Percentiles rank a stretch among this genome's conserved stretches.
Evolutionary conservation across 2,888 invertebrate species (phyloP).

Genomic region (Phorcus lineatus): DNA sequence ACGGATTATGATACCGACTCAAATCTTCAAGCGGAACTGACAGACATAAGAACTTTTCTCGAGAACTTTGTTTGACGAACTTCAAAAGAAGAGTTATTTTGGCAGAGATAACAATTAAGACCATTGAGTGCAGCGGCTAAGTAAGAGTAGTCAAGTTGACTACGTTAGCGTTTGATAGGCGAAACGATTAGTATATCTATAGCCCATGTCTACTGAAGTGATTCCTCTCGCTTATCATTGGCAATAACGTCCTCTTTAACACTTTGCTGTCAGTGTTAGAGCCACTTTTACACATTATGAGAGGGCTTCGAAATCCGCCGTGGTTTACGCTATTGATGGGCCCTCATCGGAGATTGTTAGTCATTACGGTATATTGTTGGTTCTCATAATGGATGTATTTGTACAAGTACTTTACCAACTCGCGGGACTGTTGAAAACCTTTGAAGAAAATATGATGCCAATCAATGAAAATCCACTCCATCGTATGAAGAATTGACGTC

Average conservation of each 20-base stretch:
- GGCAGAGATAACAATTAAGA: constrained; percentile 3
- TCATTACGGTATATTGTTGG: constrained; percentile 8
- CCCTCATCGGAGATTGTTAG: not conserved
- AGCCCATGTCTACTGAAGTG: not conserved
- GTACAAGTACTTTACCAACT: not conserved
- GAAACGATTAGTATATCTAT: too few relatives aligned
- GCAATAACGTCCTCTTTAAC: not conserved
- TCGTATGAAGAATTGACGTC: too few relatives aligned
- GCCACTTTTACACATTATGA: constrained; percentile 13
- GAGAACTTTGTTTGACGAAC: not conserved
- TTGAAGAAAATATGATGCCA: too few relatives aligned
- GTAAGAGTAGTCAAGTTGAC: too few relatives aligned
- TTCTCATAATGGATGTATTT: not conserved
- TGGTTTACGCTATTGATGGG: not conserved
- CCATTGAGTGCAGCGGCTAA: too few relatives aligned
- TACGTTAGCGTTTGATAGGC: too few relatives aligned
- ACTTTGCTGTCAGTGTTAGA: not conserved
- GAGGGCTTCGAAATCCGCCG: not conserved
- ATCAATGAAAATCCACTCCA: too few relatives aligned
- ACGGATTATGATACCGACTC: too few relatives aligned
- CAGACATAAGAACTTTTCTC: not conserved
- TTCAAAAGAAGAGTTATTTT: constrained; percentile 11
- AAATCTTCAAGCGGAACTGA: not conserved
- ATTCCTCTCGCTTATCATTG: not conserved
- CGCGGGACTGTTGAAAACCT: not conserved